Percentiles rank a stretch among this genome's conserved stretches.
These are phyloP conservation scores for Diadegma fenestrale DNA, from an alignment of 2,888 invertebrate species.

Conservation along the genomic window DNA sequence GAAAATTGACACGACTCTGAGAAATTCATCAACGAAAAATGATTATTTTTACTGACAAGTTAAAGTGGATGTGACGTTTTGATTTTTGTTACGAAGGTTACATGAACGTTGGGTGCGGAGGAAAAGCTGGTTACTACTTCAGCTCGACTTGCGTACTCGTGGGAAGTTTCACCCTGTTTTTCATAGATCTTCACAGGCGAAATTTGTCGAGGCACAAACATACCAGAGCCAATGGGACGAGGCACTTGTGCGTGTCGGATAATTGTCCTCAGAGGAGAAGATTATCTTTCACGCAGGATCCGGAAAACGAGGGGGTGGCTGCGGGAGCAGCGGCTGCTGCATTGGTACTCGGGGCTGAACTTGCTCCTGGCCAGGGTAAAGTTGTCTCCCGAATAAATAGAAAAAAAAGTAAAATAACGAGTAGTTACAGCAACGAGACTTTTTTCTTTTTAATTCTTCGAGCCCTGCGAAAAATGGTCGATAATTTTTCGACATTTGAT, in stretches of 20 bases:
- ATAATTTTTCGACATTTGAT: not conserved
- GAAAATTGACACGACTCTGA: no score
- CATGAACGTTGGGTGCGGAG: constrained; percentile 91
- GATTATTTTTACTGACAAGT: no score
- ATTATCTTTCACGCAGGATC: constrained; percentile 87
- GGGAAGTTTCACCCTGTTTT: constrained; percentile 91
- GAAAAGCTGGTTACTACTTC: constrained; percentile 93
- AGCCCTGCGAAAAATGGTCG: not conserved
- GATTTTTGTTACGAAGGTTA: constrained; percentile 87
- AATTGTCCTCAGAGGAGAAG: constrained; percentile 87
- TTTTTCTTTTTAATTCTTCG: not conserved
- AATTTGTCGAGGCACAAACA: constrained; percentile 90
- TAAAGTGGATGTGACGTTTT: not conserved
- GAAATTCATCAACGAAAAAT: no score
- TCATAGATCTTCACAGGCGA: constrained; percentile 92
- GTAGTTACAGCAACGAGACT: not conserved
- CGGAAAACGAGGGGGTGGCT: constrained; percentile 86
- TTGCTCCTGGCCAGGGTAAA: constrained; percentile 81
- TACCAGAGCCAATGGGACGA: constrained; percentile 87
- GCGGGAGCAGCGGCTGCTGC: constrained; percentile 87
- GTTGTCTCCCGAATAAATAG: not conserved
- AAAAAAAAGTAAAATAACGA: not conserved
- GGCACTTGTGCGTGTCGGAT: constrained; percentile 87
- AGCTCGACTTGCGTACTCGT: constrained; percentile 92
- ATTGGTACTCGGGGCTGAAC: constrained; percentile 87